A percentile compares a stretch with the other conserved stretches of the same genome.
Evolutionary conservation across 2,888 invertebrate genomes (phyloP).

Genomic region (Drosophila lacicola): DNA sequence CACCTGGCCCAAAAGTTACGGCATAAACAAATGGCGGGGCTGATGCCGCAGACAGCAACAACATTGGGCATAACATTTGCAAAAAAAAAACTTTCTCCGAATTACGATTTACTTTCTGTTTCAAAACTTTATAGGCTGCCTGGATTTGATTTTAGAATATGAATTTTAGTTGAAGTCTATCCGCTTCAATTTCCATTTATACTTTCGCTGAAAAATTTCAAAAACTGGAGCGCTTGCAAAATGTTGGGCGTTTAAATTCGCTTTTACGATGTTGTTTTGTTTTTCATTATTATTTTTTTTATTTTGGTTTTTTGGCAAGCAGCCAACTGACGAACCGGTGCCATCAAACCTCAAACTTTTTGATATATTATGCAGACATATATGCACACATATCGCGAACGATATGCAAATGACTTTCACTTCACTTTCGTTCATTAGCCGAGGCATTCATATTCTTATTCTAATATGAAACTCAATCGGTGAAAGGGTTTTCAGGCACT

Average conservation of each 20-base stretch:
- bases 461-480: conserved; percentile 70
- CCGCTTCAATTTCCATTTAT: conserved; percentile 37
- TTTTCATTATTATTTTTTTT: conserved; percentile 2
- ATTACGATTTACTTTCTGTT: conserved; percentile 77
- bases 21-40: conserved; percentile 59
- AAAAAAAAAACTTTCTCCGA: conserved; percentile 64
- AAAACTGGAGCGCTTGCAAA: conserved; percentile 26
- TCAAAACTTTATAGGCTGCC: conserved; percentile 50
- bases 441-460: conserved; percentile 69
- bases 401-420: conserved; percentile 78
- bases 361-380: conserved; percentile 18
- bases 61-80: conserved; percentile 5
- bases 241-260: conserved; percentile 21
- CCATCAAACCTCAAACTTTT: conserved; percentile 43
- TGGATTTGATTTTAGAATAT: conserved; percentile 56
- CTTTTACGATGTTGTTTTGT: conserved; percentile 32
- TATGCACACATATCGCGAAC: conserved; percentile 6
- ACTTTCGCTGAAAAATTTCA: conserved; percentile 62
- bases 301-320: conserved; percentile 26
- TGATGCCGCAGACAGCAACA: conserved; percentile 1
- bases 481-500: conserved; percentile 55
- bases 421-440: conserved; percentile 74
- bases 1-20: conserved; percentile 55
- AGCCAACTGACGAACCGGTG: conserved; percentile 52
- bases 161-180: conserved; percentile 29